Evolutionary conservation across 2,797 vertebrate species (phyloP).

Genomic region (Zenarchopterus dispar): DNA sequence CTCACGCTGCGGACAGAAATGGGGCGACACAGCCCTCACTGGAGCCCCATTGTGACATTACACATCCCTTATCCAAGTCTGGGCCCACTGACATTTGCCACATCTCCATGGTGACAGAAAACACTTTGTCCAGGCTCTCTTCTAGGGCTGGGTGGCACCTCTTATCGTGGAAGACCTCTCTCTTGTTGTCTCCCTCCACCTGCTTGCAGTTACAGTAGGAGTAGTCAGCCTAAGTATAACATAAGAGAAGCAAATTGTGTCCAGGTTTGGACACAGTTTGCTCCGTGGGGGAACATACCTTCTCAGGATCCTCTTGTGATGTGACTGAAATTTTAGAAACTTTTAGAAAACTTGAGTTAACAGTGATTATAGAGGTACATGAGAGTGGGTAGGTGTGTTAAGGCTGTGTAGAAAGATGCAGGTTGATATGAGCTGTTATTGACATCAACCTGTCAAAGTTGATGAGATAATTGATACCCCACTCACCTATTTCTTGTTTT

Average conservation of each 20-base stretch:
- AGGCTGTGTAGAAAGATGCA: constrained; percentile 2
- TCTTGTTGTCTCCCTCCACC: constrained; percentile 23
- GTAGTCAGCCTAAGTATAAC: constrained; percentile 16
- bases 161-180: constrained; percentile 40
- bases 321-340: constrained; percentile 7
- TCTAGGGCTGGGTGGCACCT: constrained; percentile 42
- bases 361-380: constrained; percentile 12
- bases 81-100: constrained; percentile 64
- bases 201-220: constrained; percentile 37
- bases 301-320: constrained; percentile 62
- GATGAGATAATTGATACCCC: too few relatives aligned
- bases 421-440: background rate
- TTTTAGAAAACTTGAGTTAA: constrained; percentile 20
- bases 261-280: constrained; percentile 40
- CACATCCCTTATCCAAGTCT: constrained; percentile 36
- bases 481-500: too few relatives aligned
- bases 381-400: constrained; percentile 6
- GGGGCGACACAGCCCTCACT: constrained; percentile 10
- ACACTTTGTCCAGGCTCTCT: constrained; percentile 50
- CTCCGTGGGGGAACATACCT: constrained; percentile 33
- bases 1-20: constrained; percentile 31
- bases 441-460: too few relatives aligned
- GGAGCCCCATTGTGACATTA: constrained; percentile 54
- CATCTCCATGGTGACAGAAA: constrained; percentile 55
- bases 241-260: constrained; percentile 28